A percentile compares a stretch with the other conserved stretches of the same genome.
Conservation (phyloP, 2,888 invertebrate species). For the Aleiodes alternator region DNA sequence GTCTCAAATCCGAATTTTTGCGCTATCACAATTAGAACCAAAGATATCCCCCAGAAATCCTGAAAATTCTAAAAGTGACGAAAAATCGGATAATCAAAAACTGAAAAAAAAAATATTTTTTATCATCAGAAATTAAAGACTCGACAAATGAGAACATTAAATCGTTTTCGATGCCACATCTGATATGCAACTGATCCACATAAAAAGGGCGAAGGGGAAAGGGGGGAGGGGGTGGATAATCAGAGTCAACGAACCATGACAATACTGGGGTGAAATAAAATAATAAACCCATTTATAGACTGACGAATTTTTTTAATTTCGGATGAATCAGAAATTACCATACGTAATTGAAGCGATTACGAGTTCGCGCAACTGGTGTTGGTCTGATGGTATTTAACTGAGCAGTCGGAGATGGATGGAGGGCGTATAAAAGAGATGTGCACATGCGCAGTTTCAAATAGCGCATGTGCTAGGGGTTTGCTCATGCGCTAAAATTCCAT, state of each 20-base stretch:
- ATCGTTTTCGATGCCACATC: neutral
- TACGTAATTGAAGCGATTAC: conserved; percentile 73
- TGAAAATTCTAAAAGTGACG: too few species aligned
- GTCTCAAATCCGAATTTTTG: too few species aligned
- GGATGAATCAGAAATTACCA: conserved; percentile 73
- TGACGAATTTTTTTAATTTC: conserved; percentile 47
- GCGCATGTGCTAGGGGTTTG: conserved; percentile 11
- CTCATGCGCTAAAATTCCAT: conserved; percentile 13
- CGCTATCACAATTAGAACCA: too few species aligned
- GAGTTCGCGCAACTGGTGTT: conserved; percentile 70
- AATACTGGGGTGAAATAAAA: conserved; percentile 41
- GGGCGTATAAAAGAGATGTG: neutral
- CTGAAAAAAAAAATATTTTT: too few species aligned
- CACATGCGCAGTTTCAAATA: neutral
- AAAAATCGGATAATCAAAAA: too few species aligned
- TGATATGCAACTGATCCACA: neutral
- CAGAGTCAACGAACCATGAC: conserved; percentile 48
- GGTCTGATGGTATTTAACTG: conserved; percentile 41
- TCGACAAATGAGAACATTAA: neutral
- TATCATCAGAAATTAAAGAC: too few species aligned
- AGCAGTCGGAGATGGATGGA: conserved; percentile 7
- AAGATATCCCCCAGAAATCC: too few species aligned
- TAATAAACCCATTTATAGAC: conserved; percentile 23
- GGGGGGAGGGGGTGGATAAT: conserved; percentile 35
- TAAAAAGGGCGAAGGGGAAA: neutral